phyloP scores from a whole-genome alignment of 2,797 vertebrate genomes.

The Lepus townsendii region DNA sequence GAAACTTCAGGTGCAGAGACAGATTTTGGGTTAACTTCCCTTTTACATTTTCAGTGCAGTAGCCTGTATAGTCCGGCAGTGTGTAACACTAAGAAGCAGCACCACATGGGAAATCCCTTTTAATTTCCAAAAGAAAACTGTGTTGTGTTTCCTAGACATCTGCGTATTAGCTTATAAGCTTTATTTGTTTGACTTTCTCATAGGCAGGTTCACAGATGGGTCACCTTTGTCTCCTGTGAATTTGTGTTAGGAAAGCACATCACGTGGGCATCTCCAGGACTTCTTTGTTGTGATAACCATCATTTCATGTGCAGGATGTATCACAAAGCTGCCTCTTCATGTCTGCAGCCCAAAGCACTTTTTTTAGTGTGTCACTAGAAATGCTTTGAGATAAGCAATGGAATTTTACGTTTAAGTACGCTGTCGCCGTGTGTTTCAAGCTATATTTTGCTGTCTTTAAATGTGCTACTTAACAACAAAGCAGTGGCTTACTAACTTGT shows the following conservation, averaged over 20 bases:
- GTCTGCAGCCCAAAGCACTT: slow-evolving; percentile 49
- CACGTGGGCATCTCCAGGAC: slow-evolving; percentile 47
- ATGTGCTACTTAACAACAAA: slow-evolving; percentile 21
- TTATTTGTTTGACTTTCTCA: slow-evolving; percentile 58
- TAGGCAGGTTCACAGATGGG: slow-evolving; percentile 27
- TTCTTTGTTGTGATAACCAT: slow-evolving; percentile 71
- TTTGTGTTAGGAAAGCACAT: slow-evolving; percentile 27
- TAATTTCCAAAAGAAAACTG: background rate
- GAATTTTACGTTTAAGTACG: slow-evolving; percentile 44
- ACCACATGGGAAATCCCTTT: background rate
- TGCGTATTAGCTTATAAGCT: slow-evolving; percentile 27
- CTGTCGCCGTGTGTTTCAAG: slow-evolving; percentile 42
- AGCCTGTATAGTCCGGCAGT: background rate
- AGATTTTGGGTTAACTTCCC: background rate
- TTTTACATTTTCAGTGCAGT: background rate
- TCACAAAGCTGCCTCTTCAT: slow-evolving; percentile 29
- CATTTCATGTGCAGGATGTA: slow-evolving; percentile 60
- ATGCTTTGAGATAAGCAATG: background rate
- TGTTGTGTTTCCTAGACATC: background rate
- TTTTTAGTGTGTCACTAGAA: slow-evolving; percentile 41
- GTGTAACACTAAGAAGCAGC: background rate
- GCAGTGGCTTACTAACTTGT: background rate
- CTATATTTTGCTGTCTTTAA: slow-evolving; percentile 58
- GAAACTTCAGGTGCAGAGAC: background rate
- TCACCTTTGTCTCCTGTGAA: slow-evolving; percentile 60